These are phyloP conservation scores for Microtus pennsylvanicus DNA, from an alignment of 2,113 vertebrate genomes.

Conservation along the genomic window DNA sequence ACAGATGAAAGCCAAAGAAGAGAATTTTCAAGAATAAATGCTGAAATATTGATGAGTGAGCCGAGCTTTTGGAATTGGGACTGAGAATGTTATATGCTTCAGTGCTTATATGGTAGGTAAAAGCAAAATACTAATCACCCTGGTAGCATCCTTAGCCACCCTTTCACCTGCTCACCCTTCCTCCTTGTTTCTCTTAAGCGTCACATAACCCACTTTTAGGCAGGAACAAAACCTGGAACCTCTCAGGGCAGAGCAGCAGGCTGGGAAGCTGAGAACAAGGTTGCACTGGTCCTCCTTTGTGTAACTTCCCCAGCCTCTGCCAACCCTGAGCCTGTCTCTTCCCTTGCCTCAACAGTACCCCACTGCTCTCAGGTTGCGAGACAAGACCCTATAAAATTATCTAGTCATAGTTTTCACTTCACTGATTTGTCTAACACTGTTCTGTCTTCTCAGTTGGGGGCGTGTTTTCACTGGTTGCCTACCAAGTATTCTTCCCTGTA, in stretches of 20 bases:
- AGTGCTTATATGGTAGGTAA: background rate
- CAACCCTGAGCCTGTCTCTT: background rate
- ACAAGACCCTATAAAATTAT: background rate
- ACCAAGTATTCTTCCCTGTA: background rate
- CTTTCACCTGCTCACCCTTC: background rate
- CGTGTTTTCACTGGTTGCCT: background rate
- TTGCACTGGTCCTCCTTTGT: background rate
- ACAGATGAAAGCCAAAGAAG: constrained; percentile 54
- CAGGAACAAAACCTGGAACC: background rate
- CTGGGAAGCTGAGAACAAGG: background rate
- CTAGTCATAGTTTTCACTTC: background rate
- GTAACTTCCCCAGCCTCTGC: background rate
- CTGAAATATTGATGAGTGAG: constrained; percentile 46
- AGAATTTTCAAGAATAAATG: constrained; percentile 40
- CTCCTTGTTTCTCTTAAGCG: background rate
- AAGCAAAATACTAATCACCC: constrained; percentile 27
- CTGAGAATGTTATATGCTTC: constrained; percentile 3
- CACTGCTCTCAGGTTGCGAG: background rate
- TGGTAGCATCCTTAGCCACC: background rate
- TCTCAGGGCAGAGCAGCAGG: background rate
- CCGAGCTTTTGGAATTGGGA: constrained; percentile 27
- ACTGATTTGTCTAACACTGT: background rate
- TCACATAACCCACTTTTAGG: background rate
- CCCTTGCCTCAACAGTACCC: background rate
- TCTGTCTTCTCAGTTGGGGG: background rate